Evolutionary conservation across 1,140 invertebrate genomes (phyloP).

Genomic region (Ips typographus): DNA sequence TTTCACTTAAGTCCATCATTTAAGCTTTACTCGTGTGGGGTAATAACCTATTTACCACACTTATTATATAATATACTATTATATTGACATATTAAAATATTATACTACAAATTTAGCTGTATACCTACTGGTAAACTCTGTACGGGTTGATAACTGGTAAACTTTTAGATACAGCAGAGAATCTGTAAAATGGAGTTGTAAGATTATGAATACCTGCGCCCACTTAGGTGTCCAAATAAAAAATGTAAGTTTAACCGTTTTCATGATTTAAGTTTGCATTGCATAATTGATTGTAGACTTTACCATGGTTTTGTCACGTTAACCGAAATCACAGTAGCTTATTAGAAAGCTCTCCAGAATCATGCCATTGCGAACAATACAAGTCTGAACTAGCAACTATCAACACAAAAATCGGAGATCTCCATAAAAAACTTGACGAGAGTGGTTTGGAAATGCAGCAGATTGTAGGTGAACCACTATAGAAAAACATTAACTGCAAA

Average conservation of each 20-base stretch:
- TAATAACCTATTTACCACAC: neutral
- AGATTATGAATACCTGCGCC: slow-evolving; percentile 36
- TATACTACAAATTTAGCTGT: slow-evolving; percentile 23
- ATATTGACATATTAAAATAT: slow-evolving; percentile 16
- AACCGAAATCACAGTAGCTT: slow-evolving; percentile 4
- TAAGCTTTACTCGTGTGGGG: too few relatives aligned
- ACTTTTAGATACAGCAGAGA: slow-evolving; percentile 30
- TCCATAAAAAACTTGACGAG: neutral
- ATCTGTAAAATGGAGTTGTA: slow-evolving; percentile 36
- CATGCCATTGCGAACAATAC: slow-evolving; percentile 21
- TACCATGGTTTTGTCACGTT: slow-evolving; percentile 30
- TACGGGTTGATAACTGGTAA: too few relatives aligned
- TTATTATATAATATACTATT: slow-evolving; percentile 9
- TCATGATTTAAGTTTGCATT: neutral
- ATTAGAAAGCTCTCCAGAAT: neutral
- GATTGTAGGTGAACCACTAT: slow-evolving; percentile 2
- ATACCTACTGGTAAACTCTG: neutral
- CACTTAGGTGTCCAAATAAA: slow-evolving; percentile 38
- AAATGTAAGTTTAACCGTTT: slow-evolving; percentile 32
- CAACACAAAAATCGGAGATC: neutral
- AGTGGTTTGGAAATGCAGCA: neutral
- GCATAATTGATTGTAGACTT: slow-evolving; percentile 29
- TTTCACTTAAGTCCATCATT: too few relatives aligned
- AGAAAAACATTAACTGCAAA: too few relatives aligned
- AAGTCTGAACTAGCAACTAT: neutral